Evolutionary conservation across 2,797 vertebrate genomes (phyloP), one percentile per base, ranked within the genome.

Genomic region (Danio aesculapii): DNA sequence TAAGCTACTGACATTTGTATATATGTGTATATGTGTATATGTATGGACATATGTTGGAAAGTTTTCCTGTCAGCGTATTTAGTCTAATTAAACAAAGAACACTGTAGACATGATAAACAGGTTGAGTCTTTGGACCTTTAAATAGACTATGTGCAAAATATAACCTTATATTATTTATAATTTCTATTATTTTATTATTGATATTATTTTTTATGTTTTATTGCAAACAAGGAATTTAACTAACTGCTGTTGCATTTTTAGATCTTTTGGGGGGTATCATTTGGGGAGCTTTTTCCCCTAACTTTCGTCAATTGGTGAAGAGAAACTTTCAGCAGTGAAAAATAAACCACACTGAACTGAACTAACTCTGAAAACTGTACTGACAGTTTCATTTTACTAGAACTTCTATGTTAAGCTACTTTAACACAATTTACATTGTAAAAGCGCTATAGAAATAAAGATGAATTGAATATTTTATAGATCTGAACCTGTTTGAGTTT

Each of bases 1-100:
- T 68, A 43, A 44, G 71, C 69, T 71, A 77, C 63, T 58, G 39
- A 80, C 71, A 77, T n/a, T n/a, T n/a, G n/a, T n/a, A n/a, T n/a
- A n/a, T n/a, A n/a, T n/a, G n/a, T n/a, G n/a, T n/a, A n/a, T n/a
- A 13, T 75, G 39, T 13, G 47, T 74, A 39, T 72, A 64, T 50
- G 47, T 66, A 50, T 59, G 58, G 75, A 69, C 74, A 71, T 43
- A 75, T 75, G 58, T 67, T 66, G 62, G 43, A 75, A 17, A 16
- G 66, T 62, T 50, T 59, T 12, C 13, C 58, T 75, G 64, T 55
- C 17, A 11, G 14, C 44, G 75, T 16, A 19, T 43, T 13, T 47
- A 77, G 44, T 49, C 43, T 44, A 79, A 79, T 8, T 53, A 13
- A 62, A 41, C 12, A 57, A 46, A 72, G 19, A 49, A 10, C 13